These are phyloP conservation scores for Melierax canorus DNA, from an alignment of 2,113 vertebrate species.

Conservation along the genomic window DNA sequence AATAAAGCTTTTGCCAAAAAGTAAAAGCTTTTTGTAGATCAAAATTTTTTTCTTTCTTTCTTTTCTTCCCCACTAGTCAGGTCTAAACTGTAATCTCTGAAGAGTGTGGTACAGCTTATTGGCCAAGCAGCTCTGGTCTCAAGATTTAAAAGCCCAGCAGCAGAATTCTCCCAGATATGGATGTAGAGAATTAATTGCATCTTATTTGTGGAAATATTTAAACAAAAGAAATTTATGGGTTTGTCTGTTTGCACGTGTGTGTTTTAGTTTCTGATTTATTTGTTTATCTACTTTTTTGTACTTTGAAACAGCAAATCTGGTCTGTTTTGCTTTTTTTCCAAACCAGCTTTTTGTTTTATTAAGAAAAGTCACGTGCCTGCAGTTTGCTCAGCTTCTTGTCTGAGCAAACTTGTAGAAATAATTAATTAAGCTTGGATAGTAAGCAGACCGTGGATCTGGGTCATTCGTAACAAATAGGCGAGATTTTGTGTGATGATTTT, in stretches of 20 bases:
- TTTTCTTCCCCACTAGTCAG: neutral
- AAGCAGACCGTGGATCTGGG: neutral
- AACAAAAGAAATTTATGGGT: neutral
- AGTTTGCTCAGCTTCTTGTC: neutral
- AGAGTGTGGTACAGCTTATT: neutral
- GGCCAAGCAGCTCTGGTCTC: neutral
- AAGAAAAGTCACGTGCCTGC: neutral
- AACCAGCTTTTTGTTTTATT: neutral
- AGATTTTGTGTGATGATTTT: neutral
- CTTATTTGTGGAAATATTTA: neutral
- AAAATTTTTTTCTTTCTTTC: neutral
- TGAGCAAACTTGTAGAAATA: neutral
- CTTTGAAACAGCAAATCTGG: neutral
- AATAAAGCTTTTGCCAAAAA: neutral
- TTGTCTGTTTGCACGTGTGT: neutral
- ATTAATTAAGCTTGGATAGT: neutral
- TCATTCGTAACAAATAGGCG: constrained; percentile 1
- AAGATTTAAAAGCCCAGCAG: neutral
- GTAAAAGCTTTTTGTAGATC: neutral
- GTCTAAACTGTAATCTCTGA: neutral
- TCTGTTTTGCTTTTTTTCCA: neutral
- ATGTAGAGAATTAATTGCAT: neutral
- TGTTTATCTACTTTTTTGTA: neutral
- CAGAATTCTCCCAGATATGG: neutral
- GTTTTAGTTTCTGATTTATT: neutral